phyloP scores from a whole-genome alignment of 2,888 invertebrate species.

The Tetranychus piercei region DNA sequence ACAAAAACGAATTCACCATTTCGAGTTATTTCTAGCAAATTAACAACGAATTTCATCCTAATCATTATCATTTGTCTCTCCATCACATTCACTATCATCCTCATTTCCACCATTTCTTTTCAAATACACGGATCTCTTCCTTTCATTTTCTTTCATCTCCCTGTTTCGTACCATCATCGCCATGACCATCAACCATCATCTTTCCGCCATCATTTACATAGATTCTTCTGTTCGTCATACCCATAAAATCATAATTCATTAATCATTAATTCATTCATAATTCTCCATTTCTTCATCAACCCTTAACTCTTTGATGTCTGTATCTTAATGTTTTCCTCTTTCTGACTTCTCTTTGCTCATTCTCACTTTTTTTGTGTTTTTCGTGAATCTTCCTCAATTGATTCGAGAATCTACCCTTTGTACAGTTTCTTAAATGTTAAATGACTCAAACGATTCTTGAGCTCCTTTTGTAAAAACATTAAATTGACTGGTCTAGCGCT shows the following conservation, averaged over 20 bases:
- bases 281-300: no score
- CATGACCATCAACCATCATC: not conserved
- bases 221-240: not conserved
- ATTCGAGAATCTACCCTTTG: no score
- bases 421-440: no score
- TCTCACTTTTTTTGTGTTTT: no score
- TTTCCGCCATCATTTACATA: not conserved
- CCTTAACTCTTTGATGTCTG: no score
- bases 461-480: no score
- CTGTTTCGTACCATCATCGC: not conserved
- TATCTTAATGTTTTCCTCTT: no score
- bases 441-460: no score
- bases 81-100: not conserved
- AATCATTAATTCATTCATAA: no score
- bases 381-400: no score
- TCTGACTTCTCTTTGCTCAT: no score
- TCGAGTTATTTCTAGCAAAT: conserved; percentile 1
- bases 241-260: not conserved
- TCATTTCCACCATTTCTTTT: not conserved
- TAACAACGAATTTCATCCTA: not conserved
- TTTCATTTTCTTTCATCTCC: not conserved
- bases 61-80: not conserved
- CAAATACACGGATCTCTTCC: not conserved
- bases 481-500: no score
- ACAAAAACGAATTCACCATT: not conserved